A percentile compares a stretch with the other conserved stretches of the same genome.
Conservation (phyloP, 2,797 vertebrate genomes). For the Labeo calbasu region DNA sequence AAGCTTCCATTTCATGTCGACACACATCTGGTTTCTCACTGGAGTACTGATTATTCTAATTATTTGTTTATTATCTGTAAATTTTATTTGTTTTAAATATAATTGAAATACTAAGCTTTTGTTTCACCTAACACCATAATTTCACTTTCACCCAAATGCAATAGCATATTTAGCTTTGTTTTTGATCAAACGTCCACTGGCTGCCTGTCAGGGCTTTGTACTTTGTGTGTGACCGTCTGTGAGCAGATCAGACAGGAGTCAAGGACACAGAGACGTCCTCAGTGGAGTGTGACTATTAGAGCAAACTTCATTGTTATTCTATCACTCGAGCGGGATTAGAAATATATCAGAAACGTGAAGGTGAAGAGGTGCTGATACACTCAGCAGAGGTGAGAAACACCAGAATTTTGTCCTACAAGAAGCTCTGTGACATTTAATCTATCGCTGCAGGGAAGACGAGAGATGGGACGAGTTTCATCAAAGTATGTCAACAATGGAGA, state of each 20-base stretch:
- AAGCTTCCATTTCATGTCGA: background rate
- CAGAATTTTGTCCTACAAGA: slow-evolving; percentile 25
- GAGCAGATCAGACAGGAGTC: slow-evolving; percentile 7
- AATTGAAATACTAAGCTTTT: background rate
- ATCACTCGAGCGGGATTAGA: background rate
- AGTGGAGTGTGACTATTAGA: background rate
- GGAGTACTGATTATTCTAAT: background rate
- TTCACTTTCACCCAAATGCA: background rate
- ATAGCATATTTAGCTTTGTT: background rate
- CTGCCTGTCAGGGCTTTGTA: background rate
- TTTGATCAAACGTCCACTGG: background rate
- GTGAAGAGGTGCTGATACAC: slow-evolving; percentile 6
- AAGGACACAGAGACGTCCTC: background rate
- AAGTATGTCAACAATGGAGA: slow-evolving; percentile 17
- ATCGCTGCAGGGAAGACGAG: slow-evolving; percentile 5
- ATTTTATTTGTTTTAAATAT: background rate
- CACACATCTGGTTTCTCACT: background rate
- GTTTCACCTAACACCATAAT: background rate
- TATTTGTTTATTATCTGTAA: background rate
- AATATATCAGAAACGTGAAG: slow-evolving; percentile 16
- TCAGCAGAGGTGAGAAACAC: background rate
- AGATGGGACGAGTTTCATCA: slow-evolving; percentile 25
- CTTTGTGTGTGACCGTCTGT: background rate
- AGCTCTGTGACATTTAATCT: slow-evolving; percentile 30
- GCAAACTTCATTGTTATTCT: slow-evolving; percentile 23